A percentile compares a stretch with the other conserved stretches of the same genome.
Evolutionary conservation across 2,113 vertebrate species (phyloP).

Genomic region (Fulica atra): DNA sequence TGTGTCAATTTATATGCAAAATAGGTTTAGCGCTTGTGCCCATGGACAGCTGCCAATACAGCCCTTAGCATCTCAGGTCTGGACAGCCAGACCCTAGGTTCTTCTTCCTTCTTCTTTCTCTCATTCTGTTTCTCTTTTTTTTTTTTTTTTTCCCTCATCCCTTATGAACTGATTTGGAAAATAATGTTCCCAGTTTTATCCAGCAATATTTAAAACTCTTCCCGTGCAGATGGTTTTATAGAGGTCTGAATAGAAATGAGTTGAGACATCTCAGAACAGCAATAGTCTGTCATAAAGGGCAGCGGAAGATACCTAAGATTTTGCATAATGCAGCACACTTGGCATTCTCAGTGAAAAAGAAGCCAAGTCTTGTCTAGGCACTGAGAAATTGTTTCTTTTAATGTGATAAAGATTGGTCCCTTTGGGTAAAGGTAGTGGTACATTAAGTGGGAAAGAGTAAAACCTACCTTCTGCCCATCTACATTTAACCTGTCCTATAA

Average conservation of each 20-base stretch:
- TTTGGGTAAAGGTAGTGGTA: constrained; percentile 58
- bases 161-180: constrained; percentile 51
- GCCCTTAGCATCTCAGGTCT: constrained; percentile 40
- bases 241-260: constrained; percentile 62
- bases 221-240: constrained; percentile 36
- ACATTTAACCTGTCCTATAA: constrained; percentile 59
- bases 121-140: not conserved
- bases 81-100: not conserved
- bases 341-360: constrained; percentile 35
- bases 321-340: constrained; percentile 37
- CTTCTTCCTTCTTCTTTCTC: not conserved
- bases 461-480: constrained; percentile 58
- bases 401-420: constrained; percentile 57
- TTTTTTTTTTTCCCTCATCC: not conserved
- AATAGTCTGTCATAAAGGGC: constrained; percentile 56
- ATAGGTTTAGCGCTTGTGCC: constrained; percentile 60
- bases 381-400: constrained; percentile 52
- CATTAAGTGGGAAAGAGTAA: constrained; percentile 51
- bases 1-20: constrained; percentile 79
- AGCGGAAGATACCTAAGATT: constrained; percentile 23
- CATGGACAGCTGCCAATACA: constrained; percentile 50
- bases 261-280: constrained; percentile 65
- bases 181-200: constrained; percentile 30
- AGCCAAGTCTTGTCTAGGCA: not conserved
- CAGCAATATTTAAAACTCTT: constrained; percentile 63